Conservation (phyloP, 2,113 vertebrate genomes). For the Entomyzon cyanotis region DNA sequence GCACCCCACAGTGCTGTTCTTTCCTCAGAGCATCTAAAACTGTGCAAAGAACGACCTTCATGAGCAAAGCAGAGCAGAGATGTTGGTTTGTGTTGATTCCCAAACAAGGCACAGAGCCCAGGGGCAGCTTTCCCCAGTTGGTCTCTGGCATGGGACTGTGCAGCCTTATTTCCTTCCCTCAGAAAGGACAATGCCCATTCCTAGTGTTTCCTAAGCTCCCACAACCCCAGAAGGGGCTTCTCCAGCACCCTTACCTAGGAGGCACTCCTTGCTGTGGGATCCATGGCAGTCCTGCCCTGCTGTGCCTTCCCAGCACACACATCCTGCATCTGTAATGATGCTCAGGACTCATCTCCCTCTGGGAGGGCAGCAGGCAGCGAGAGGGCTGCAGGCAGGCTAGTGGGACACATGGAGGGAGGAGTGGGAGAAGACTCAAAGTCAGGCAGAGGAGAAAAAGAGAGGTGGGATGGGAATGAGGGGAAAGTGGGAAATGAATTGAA, state of each 20-base stretch:
- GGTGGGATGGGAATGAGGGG: background rate
- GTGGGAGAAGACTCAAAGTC: background rate
- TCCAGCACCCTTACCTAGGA: background rate
- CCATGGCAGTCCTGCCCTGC: accelerated
- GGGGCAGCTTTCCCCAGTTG: background rate
- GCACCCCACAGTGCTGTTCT: background rate
- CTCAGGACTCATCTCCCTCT: background rate
- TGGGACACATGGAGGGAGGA: background rate
- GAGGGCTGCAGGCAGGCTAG: background rate
- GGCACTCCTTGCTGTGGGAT: background rate
- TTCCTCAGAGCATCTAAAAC: background rate
- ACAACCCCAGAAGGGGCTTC: background rate
- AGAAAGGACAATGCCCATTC: background rate
- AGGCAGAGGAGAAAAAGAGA: background rate
- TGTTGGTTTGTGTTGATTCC: background rate
- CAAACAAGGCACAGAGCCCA: background rate
- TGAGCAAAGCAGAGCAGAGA: background rate
- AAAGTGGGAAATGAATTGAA: conserved; percentile 42
- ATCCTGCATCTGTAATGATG: background rate
- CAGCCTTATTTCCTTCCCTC: background rate
- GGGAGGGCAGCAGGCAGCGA: background rate
- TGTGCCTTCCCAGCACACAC: background rate
- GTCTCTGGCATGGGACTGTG: background rate
- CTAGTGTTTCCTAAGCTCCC: background rate
- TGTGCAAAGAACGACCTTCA: background rate